Evolutionary conservation across 2,797 vertebrate genomes (phyloP).

Genomic region (Rallus crepitans): DNA sequence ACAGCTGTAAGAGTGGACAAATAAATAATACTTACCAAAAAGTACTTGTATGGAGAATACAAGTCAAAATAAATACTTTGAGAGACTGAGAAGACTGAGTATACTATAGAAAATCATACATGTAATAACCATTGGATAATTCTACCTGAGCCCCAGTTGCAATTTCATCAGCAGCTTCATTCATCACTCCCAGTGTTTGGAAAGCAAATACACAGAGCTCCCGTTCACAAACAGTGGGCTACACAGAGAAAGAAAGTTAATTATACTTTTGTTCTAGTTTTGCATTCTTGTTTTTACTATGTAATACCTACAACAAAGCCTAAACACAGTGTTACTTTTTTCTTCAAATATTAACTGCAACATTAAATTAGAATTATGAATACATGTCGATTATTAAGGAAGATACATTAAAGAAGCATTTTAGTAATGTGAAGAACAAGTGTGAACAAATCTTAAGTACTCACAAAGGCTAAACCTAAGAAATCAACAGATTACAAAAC

Average conservation of each 20-base stretch:
- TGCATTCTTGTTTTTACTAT: neutral
- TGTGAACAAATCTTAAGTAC: neutral
- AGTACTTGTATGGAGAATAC: neutral
- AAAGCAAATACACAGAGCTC: slow-evolving; percentile 93
- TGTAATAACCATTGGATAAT: neutral
- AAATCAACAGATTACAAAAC: neutral
- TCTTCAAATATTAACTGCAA: neutral
- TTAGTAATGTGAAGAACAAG: neutral
- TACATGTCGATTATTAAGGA: neutral
- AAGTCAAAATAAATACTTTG: neutral
- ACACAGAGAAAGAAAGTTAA: neutral
- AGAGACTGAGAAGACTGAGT: neutral
- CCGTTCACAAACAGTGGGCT: slow-evolving; percentile 92
- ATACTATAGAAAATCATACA: neutral
- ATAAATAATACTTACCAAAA: neutral
- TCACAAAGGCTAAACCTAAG: neutral
- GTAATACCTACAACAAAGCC: neutral
- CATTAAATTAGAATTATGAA: neutral
- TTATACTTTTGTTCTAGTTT: neutral
- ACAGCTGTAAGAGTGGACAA: neutral
- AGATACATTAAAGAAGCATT: neutral
- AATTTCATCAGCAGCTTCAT: slow-evolving; percentile 91
- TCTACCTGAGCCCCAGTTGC: slow-evolving; percentile 92
- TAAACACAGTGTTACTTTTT: neutral
- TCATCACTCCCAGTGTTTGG: slow-evolving; percentile 93